Evolutionary conservation across 2,888 invertebrate genomes (phyloP).

Genomic region (Cepaea hortensis): DNA sequence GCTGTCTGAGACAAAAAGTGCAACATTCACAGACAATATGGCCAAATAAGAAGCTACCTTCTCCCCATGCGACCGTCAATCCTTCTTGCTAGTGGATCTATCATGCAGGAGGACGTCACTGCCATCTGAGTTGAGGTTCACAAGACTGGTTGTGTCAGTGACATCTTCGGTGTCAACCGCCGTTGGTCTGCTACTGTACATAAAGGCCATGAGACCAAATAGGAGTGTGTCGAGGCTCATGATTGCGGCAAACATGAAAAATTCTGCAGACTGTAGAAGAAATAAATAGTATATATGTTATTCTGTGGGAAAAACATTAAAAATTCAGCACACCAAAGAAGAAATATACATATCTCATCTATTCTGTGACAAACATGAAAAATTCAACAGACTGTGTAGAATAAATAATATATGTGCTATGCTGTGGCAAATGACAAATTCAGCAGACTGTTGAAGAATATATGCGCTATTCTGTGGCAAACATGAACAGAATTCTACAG

Average conservation of each 20-base stretch:
- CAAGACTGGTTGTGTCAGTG: slow-evolving; percentile 1
- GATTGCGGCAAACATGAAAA: slow-evolving; percentile 89
- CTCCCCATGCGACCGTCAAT: background rate
- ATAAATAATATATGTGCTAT: too few relatives aligned
- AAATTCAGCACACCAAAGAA: background rate
- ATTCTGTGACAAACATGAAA: too few relatives aligned
- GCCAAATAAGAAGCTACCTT: too few relatives aligned
- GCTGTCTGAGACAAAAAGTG: too few relatives aligned
- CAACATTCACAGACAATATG: background rate
- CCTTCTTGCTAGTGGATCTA: background rate
- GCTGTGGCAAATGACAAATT: too few relatives aligned
- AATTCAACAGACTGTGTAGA: too few relatives aligned
- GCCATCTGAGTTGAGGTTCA: background rate
- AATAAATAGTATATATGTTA: slow-evolving; percentile 5
- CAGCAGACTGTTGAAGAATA: too few relatives aligned
- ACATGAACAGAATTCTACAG: too few relatives aligned
- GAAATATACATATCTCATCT: background rate
- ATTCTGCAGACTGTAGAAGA: slow-evolving; percentile 86
- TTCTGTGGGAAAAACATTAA: background rate
- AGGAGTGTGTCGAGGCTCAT: slow-evolving; percentile 90
- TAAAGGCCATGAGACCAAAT: slow-evolving; percentile 87
- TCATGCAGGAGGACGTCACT: background rate
- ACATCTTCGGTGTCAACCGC: background rate
- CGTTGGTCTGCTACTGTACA: slow-evolving; percentile 80
- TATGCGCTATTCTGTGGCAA: too few relatives aligned